Conservation (phyloP, 2,113 vertebrate genomes). For the Hipposideros armiger region DNA sequence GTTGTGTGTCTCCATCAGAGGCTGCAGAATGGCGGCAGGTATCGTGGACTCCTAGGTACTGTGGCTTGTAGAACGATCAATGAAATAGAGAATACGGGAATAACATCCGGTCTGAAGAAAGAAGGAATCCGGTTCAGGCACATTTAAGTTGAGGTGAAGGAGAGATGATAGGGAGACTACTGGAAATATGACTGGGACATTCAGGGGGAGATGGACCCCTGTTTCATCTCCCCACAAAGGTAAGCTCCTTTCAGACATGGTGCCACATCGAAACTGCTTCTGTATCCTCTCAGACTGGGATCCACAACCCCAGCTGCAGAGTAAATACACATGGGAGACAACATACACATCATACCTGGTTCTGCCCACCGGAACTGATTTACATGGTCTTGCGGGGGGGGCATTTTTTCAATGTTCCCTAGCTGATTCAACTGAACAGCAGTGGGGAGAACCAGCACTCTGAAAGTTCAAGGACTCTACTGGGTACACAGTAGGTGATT, state of each 20-base stretch:
- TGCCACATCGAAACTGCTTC: neutral
- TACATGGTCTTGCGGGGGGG: rapidly evolving
- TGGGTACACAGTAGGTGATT: neutral
- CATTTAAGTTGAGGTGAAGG: neutral
- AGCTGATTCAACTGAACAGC: neutral
- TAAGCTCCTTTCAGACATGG: neutral
- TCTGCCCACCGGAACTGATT: neutral
- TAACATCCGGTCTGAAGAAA: neutral
- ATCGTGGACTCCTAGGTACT: neutral
- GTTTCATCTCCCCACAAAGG: neutral
- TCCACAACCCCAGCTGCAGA: neutral
- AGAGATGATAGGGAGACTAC: neutral
- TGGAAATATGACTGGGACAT: neutral
- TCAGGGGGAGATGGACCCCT: no score
- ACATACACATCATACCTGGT: neutral
- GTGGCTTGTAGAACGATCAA: no score
- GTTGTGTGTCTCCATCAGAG: neutral
- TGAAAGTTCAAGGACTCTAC: neutral
- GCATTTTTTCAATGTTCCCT: neutral
- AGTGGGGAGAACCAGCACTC: neutral
- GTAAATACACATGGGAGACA: neutral
- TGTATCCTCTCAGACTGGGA: neutral
- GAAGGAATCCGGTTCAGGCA: neutral
- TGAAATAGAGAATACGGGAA: neutral
- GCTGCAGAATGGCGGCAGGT: neutral